Conservation (phyloP, 1,140 invertebrate species). For the Gryllus bimaculatus region DNA sequence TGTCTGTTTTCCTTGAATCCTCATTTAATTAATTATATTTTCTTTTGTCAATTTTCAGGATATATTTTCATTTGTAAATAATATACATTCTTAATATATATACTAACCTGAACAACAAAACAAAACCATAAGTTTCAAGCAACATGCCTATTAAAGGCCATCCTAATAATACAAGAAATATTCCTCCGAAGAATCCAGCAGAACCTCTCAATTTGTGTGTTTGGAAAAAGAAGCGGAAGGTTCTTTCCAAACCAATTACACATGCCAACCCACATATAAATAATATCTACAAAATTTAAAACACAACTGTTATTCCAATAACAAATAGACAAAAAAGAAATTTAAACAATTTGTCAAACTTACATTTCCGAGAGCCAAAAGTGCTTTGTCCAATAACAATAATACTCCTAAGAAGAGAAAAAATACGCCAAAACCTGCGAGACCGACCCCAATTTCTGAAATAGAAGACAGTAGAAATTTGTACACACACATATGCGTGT, state of each 20-base stretch:
- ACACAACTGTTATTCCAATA: not conserved
- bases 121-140: constrained; percentile 83
- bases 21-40: too few relatives aligned
- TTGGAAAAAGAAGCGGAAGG: constrained; percentile 97
- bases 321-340: not conserved
- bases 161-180: constrained; percentile 87
- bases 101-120: constrained; percentile 63
- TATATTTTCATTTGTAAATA: not conserved
- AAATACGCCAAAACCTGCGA: constrained; percentile 90
- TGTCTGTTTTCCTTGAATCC: too few relatives aligned
- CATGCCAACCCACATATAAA: constrained; percentile 92
- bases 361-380: constrained; percentile 98
- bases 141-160: constrained; percentile 96
- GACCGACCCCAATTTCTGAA: constrained; percentile 93
- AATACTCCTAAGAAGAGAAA: constrained; percentile 93
- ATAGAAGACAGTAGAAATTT: constrained; percentile 23
- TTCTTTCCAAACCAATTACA: constrained; percentile 92
- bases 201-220: constrained; percentile 91
- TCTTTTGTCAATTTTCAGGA: not conserved
- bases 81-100: not conserved
- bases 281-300: constrained; percentile 61
- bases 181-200: constrained; percentile 87
- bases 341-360: constrained; percentile 33
- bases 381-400: constrained; percentile 93
- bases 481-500: not conserved